phyloP scores from a whole-genome alignment of 53 echinoderm and acorn worm genomes.

The Astropecten irregularis region DNA sequence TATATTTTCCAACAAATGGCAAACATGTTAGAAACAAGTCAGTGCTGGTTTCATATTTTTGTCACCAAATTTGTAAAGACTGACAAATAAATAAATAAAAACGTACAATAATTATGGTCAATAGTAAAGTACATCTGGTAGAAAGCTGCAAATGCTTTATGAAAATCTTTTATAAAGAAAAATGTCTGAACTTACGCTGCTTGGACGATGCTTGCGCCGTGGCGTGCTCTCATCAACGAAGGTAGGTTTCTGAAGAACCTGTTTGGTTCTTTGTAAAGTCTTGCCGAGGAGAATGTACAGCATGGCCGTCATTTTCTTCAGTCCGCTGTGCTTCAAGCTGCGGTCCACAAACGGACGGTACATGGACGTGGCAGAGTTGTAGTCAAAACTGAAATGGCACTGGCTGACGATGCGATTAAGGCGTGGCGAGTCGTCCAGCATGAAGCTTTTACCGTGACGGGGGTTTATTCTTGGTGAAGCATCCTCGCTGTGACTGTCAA shows the following conservation, averaged over 20 bases:
- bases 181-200: constrained; percentile 45
- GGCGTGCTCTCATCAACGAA: not conserved
- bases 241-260: constrained; percentile 24
- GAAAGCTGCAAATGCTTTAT: no score
- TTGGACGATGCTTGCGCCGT: constrained; percentile 39
- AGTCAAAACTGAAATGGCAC: constrained; percentile 97
- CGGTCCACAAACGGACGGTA: constrained; percentile 95
- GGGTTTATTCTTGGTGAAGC: not conserved
- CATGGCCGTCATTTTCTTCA: constrained; percentile 79
- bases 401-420: constrained; percentile 86
- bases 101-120: no score
- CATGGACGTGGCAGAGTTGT: constrained; percentile 82
- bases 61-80: no score
- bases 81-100: no score
- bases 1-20: no score
- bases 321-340: constrained; percentile 88
- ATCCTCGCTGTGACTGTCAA: not conserved
- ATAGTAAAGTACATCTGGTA: no score
- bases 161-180: no score
- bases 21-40: no score
- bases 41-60: no score
- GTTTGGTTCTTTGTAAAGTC: constrained; percentile 69
- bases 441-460: constrained; percentile 60
- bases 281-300: constrained; percentile 81
- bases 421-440: constrained; percentile 71